Evolutionary conservation across 2,113 vertebrate genomes (phyloP), one percentile per base, ranked within the genome.

Genomic region (Saccopteryx leptura): DNA sequence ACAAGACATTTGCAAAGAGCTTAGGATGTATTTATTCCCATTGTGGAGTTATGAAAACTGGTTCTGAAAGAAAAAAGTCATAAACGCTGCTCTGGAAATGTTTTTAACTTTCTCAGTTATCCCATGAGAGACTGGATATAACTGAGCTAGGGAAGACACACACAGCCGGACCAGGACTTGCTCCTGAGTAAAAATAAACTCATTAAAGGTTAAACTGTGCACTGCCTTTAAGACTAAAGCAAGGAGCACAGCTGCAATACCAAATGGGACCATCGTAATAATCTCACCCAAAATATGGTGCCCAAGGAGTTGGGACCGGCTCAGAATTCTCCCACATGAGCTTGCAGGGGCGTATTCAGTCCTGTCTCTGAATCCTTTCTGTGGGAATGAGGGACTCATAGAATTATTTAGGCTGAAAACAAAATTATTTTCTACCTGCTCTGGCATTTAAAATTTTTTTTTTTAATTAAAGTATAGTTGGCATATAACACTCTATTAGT

Each of bases 51-150:
- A 92, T 71, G 23, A 86, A 93, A 88, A 82, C n/a, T 63, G 28
- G 19, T 68, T 88, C 31, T 50, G 26, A 88, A 31, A 82, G 71
- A 66, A 90, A 60, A 88, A 75, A 56, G 46, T 46, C 78, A 85
- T 2, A 11, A 63, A 81, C 2, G 7, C 52, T 88, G 65, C 8
- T n/a, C 15, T 68, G 60, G 31, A 28, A 31, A 13, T 54, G 17
- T 84, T 90, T 96, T 94, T 72, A 80, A 78, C 24, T 78, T 92
- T 85, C 54, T 63, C 71, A 92, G n/a, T 82, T 88, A 79, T 81
- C 71, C 68, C 78, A 74, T 18, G 58, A 96, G 21, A 93, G 91
- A 82, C 0, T 48, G 46, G 24, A 56, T 72, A 60, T 19, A 88
- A 88, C 5, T 74, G 84, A 93, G 58, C 87, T 78, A 96, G 84